A percentile compares a stretch with the other conserved stretches of the same genome.
These are phyloP conservation scores for Conops quadrifasciatus DNA, from an alignment of 2,888 invertebrate species.

Conservation along the genomic window DNA sequence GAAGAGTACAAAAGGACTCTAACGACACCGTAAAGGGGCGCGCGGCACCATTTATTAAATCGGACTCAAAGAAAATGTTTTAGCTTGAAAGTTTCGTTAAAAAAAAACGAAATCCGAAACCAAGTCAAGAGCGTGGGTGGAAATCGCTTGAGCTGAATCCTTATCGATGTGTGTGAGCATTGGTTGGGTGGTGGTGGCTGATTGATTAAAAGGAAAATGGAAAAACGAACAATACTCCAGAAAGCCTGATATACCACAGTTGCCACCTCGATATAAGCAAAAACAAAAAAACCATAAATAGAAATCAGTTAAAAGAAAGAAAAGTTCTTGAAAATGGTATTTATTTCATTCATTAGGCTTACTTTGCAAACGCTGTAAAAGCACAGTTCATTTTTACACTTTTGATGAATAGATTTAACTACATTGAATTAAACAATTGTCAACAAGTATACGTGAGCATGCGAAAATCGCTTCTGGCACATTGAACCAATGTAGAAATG, in stretches of 20 bases:
- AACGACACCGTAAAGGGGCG: neutral
- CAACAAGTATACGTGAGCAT: too few relatives aligned
- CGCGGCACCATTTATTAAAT: conserved; percentile 7
- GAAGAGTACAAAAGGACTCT: neutral
- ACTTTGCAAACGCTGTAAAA: too few relatives aligned
- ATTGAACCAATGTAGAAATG: too few relatives aligned
- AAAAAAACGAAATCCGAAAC: conserved; percentile 14
- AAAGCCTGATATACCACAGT: neutral
- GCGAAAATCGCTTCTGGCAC: too few relatives aligned
- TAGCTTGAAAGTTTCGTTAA: conserved; percentile 13
- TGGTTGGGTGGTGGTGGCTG: neutral
- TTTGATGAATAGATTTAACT: neutral
- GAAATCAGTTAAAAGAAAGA: too few relatives aligned
- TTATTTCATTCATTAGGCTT: too few relatives aligned
- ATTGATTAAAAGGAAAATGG: conserved; percentile 7
- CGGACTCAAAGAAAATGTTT: conserved; percentile 18
- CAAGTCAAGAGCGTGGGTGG: conserved; percentile 1
- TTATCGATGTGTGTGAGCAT: neutral
- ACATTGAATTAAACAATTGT: too few relatives aligned
- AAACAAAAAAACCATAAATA: too few relatives aligned
- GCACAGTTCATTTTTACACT: too few relatives aligned
- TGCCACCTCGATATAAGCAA: neutral
- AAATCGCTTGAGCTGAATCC: conserved; percentile 8
- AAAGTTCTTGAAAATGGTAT: too few relatives aligned
- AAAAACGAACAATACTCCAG: conserved; percentile 13